Evolutionary conservation across 2,113 vertebrate species (phyloP).

Genomic region (Chitala chitala): DNA sequence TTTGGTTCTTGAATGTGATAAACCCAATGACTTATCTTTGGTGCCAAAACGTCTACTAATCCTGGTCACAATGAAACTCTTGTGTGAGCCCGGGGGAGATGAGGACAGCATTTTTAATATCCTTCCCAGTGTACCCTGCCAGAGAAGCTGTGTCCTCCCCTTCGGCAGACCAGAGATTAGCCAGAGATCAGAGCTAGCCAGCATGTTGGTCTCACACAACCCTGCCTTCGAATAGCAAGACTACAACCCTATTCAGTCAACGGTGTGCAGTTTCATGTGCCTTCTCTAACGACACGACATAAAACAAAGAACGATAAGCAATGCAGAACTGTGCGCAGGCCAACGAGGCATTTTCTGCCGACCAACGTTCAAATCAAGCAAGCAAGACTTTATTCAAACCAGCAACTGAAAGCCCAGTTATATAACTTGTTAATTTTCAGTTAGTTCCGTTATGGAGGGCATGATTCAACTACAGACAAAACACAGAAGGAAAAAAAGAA

Average conservation of each 20-base stretch:
- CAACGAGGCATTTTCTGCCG: not conserved
- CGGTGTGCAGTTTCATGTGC: not conserved
- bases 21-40: not conserved
- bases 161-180: not conserved
- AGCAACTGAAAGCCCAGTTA: not conserved
- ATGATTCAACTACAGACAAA: not conserved
- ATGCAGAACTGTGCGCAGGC: not conserved
- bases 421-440: not conserved
- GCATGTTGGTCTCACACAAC: not conserved
- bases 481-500: not conserved
- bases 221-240: not conserved
- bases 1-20: not conserved
- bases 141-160: slow-evolving; percentile 14
- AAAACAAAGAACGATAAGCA: not conserved
- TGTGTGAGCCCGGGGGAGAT: not conserved
- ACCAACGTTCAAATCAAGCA: not conserved
- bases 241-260: not conserved
- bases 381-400: not conserved
- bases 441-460: not conserved
- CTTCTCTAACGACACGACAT: not conserved
- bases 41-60: not conserved
- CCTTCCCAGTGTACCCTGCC: not conserved
- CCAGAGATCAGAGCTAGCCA: not conserved
- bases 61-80: not conserved
- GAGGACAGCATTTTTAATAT: not conserved